Evolutionary conservation across 2,797 vertebrate species (phyloP).

Genomic region (Anniella stebbinsi): DNA sequence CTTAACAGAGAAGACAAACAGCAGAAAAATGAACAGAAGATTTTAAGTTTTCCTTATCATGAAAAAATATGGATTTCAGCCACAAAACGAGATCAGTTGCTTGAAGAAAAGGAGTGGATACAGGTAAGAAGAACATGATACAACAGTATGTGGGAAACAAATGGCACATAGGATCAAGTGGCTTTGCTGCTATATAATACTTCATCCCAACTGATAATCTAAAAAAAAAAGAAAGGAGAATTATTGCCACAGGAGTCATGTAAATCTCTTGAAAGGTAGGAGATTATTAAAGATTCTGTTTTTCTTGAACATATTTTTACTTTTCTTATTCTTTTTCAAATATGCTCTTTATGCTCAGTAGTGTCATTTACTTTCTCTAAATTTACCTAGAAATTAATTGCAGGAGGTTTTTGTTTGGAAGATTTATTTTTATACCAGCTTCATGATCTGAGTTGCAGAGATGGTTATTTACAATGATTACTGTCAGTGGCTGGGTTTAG

Average conservation of each 20-base stretch:
- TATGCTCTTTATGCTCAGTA: neutral
- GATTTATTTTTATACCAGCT: neutral
- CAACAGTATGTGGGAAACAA: neutral
- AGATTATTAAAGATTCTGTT: neutral
- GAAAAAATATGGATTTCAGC: neutral
- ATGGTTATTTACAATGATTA: neutral
- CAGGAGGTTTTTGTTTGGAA: no score
- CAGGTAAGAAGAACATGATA: constrained; percentile 16
- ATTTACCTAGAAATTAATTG: neutral
- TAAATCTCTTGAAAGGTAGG: neutral
- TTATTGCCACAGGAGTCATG: neutral
- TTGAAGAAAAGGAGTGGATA: constrained; percentile 37
- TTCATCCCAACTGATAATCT: neutral
- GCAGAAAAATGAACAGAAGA: constrained; percentile 16
- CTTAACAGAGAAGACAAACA: constrained; percentile 14
- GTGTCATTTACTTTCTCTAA: neutral
- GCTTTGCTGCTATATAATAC: neutral
- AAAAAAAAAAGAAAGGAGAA: neutral
- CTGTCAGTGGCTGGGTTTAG: neutral
- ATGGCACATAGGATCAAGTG: neutral
- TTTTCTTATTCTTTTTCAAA: constrained; percentile 6
- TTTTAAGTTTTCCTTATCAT: constrained; percentile 2
- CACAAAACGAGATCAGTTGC: constrained; percentile 20
- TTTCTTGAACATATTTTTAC: neutral
- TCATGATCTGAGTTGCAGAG: neutral